Percentiles rank a stretch among this genome's conserved stretches.
Evolutionary conservation across 2,113 vertebrate genomes (phyloP).

Genomic region (Cyphomyrus discorhynchus): DNA sequence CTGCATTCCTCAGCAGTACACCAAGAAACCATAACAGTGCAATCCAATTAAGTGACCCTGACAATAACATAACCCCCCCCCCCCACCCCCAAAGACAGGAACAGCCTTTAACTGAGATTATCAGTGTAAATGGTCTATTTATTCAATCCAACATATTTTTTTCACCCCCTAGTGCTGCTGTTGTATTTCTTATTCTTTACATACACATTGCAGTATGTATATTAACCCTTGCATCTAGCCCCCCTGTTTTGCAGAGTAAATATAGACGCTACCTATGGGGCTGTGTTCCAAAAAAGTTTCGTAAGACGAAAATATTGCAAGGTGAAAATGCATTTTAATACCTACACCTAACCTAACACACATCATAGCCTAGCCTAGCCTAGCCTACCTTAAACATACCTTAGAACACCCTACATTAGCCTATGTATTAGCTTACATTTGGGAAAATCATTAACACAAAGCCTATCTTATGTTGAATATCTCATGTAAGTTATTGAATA

Average conservation of each 20-base stretch:
- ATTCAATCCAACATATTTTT: background rate
- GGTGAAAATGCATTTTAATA: too few relatives aligned
- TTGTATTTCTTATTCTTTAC: background rate
- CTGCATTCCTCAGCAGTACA: background rate
- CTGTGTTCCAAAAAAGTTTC: too few relatives aligned
- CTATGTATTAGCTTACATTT: too few relatives aligned
- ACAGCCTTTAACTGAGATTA: constrained; percentile 58
- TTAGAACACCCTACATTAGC: too few relatives aligned
- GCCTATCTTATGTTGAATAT: too few relatives aligned
- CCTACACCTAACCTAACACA: too few relatives aligned
- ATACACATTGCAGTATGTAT: background rate
- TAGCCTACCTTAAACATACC: too few relatives aligned
- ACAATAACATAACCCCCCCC: constrained; percentile 50
- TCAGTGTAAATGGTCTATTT: constrained; percentile 22
- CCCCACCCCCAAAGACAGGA: constrained; percentile 42
- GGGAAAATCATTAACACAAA: too few relatives aligned
- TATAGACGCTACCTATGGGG: background rate
- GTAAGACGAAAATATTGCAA: too few relatives aligned
- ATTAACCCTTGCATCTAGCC: background rate
- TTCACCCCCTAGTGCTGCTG: background rate
- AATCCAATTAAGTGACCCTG: constrained; percentile 32
- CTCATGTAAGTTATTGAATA: too few relatives aligned
- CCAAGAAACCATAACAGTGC: background rate
- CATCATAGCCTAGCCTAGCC: too few relatives aligned
- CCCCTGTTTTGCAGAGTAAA: background rate